Evolutionary conservation across 2,113 vertebrate genomes (phyloP), one percentile per base, ranked within the genome.

Genomic region (Corythornis vintsioides): DNA sequence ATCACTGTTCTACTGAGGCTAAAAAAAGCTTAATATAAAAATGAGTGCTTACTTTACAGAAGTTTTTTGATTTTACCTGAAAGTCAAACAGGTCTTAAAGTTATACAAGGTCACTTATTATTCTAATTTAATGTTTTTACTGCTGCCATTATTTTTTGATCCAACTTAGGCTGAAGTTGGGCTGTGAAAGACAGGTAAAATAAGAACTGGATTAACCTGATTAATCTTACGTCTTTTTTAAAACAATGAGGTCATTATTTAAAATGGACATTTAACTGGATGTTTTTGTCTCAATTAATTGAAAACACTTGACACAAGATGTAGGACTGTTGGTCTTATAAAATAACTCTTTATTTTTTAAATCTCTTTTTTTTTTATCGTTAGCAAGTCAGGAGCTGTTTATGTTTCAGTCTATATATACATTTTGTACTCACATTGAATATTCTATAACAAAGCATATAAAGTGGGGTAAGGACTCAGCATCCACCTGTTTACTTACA

Each of bases 21-120:
- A 97, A 98, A 96, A 96, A 96, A 97, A 96, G 77, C 60, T 96
- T 93, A 82, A 74, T 94, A 86, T 93, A 94, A 97, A 96, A 97
- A 93, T 93, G 81, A 84, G 19, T 94, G 72, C 65, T 94, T 90
- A 90, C 57, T 95, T 75, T 85, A 76, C 52, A 19, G 9, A 95
- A 95, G 81, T 82, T 87, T 94, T 88, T 96, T 95, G 20, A 92
- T 97, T 97, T 95, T 92, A 93, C 79, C 89, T 96, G 90, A 97
- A 98, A 97, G 95, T 97, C 96, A 97, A 97, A 93, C 9, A 94
- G 66, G 90, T 95, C 95, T 95, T 96, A 75, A 96, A 96, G 89
- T 97, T 96, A 79, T 83, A 73, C 63, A 94, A 96, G 93, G 96
- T 96, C 94, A 96, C 61, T 92, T 93, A 61, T 86, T 95, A 88